Evolutionary conservation across 1,140 invertebrate species (phyloP), one percentile per base, ranked within the genome.

Genomic region (Anoplophora glabripennis): DNA sequence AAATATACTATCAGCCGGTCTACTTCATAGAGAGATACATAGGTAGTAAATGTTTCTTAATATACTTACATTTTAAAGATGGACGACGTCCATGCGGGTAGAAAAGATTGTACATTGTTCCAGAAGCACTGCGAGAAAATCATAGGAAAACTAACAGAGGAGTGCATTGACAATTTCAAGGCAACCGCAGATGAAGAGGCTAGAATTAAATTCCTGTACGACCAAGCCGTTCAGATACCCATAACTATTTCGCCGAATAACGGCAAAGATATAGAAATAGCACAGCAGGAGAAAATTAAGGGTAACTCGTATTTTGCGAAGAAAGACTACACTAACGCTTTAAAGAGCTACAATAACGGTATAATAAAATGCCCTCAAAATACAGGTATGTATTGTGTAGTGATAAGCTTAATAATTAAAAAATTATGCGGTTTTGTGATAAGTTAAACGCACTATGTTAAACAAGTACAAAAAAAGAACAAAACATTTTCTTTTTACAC

Each of bases 301-400:
- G 94, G 92, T 12, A 95, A 95, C 70, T 79, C 80, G 44, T 84
- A 81, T 18, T 95, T 94, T 65, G 86, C 88, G 65, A 83, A 82
- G 61, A 87, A 87, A 52, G 83, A 90, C 66, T 93, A 87, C 78
- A 61, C 76, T n/a, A 83, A 83, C 65, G 89, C 93, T 1, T 76
- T 93, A 63, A 76, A 84, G 17, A 75, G 82, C 4, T 96, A 96
- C 75, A 89, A 84, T 44, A 80, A 86, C 59, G 86, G 87, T 58
- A 82, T 86, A 65, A 71, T 87, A 17, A 67, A 80, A 11, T 83
- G 84, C 75, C 85, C 89, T 12, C 78, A 80, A 55, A 81, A 82
- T 72, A 80, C 85, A 75, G 81, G 87, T 89, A 73, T 5, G 21
- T 28, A 28, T 28, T 28, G 21, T 28, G 21, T 28, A 5, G 21